phyloP scores from a whole-genome alignment of 2,113 vertebrate species.

The Bucco capensis region DNA sequence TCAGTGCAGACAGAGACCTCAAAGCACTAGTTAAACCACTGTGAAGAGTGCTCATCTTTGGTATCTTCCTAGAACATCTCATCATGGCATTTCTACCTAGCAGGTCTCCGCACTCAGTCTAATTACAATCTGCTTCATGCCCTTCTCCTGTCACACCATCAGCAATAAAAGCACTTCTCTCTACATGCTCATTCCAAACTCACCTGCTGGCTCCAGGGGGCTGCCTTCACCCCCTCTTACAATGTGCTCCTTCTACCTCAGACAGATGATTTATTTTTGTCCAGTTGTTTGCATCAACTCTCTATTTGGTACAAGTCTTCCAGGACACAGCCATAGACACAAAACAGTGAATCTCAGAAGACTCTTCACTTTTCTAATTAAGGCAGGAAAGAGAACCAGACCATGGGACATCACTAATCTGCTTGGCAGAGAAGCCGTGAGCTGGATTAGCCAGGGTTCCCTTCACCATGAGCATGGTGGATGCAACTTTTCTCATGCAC shows the following conservation, averaged over 20 bases:
- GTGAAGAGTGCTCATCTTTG: neutral
- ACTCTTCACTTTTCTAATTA: neutral
- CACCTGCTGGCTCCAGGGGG: neutral
- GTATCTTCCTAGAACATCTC: neutral
- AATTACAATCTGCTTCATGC: neutral
- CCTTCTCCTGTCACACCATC: neutral
- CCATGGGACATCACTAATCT: neutral
- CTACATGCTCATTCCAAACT: neutral
- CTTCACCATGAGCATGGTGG: fast-evolving
- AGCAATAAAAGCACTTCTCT: neutral
- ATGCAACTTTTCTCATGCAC: neutral
- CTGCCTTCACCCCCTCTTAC: neutral
- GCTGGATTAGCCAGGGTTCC: neutral
- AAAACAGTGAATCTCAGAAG: neutral
- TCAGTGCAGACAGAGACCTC: neutral
- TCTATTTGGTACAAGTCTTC: constrained; percentile 8
- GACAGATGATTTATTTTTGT: neutral
- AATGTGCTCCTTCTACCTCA: neutral
- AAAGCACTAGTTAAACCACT: neutral
- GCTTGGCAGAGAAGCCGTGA: neutral
- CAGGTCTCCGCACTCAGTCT: neutral
- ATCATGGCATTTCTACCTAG: neutral
- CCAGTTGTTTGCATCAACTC: neutral
- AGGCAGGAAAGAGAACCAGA: neutral
- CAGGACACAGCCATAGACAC: neutral